A percentile compares a stretch with the other conserved stretches of the same genome.
Conservation (phyloP, 53 echinoderm and acorn worm species). For the Antedon mediterranea region DNA sequence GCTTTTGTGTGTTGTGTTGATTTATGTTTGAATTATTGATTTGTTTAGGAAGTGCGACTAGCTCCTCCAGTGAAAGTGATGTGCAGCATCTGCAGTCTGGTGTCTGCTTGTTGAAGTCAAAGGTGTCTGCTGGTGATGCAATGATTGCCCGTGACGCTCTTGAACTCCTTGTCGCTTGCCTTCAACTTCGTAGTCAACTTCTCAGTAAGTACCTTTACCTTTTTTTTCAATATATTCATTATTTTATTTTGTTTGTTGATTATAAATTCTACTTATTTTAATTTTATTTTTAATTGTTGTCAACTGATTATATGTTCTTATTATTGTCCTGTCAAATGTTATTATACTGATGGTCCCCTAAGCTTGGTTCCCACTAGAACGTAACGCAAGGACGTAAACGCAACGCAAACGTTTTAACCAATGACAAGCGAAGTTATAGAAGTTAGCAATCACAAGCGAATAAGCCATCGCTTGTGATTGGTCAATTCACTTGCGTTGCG, state of each 20-base stretch:
- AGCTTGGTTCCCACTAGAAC: too few relatives aligned
- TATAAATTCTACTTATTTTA: neutral
- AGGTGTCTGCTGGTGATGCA: conserved; percentile 72
- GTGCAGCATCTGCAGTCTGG: conserved; percentile 69
- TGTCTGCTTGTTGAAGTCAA: conserved; percentile 47
- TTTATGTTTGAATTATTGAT: neutral
- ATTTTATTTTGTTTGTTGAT: neutral
- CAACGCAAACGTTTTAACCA: too few relatives aligned
- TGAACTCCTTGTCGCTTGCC: conserved; percentile 84
- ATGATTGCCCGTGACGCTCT: conserved; percentile 85
- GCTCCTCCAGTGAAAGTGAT: conserved; percentile 72
- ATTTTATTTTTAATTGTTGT: too few relatives aligned
- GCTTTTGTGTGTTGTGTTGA: too few relatives aligned
- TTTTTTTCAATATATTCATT: neutral
- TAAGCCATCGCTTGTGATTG: too few relatives aligned
- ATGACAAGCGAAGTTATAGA: too few relatives aligned
- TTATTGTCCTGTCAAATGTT: too few relatives aligned
- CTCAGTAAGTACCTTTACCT: conserved; percentile 26
- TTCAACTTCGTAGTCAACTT: conserved; percentile 76
- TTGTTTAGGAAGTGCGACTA: conserved; percentile 45
- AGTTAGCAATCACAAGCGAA: too few relatives aligned
- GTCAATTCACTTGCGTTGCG: too few relatives aligned
- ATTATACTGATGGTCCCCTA: too few relatives aligned
- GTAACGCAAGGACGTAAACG: too few relatives aligned
- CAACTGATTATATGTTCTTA: conserved; percentile 44